Percentiles rank a stretch among this genome's conserved stretches.
These are phyloP conservation scores for Leptopilina myrica DNA, from an alignment of 2,888 invertebrate species.

Conservation along the genomic window DNA sequence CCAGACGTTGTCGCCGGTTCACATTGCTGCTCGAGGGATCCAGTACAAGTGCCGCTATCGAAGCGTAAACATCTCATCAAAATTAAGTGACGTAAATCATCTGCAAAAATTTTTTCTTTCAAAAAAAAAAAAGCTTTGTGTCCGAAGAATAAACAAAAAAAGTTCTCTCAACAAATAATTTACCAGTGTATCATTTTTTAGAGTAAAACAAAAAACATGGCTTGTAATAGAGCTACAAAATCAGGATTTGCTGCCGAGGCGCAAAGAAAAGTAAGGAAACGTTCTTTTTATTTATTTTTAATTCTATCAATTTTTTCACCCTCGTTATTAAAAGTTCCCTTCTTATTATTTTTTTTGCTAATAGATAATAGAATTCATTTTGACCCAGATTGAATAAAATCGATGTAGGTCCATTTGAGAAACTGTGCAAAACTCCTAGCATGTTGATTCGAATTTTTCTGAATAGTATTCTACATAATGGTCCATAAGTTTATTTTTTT, in stretches of 20 bases:
- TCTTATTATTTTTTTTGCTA: too few species aligned
- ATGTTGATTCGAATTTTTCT: too few species aligned
- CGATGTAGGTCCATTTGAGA: too few species aligned
- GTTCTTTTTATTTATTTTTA: conserved; percentile 12
- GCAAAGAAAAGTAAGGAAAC: conserved; percentile 90
- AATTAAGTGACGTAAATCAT: conserved; percentile 32
- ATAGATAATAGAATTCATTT: too few species aligned
- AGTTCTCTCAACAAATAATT: neutral
- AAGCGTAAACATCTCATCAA: conserved; percentile 53
- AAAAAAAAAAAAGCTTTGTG: neutral
- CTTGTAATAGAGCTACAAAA: conserved; percentile 90
- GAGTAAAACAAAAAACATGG: conserved; percentile 78
- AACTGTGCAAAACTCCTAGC: too few species aligned
- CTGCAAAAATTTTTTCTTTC: neutral
- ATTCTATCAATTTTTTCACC: neutral
- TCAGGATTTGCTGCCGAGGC: conserved; percentile 98
- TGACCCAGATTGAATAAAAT: too few species aligned
- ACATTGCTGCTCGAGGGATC: conserved; percentile 54
- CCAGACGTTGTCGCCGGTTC: conserved; percentile 44
- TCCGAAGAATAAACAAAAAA: conserved; percentile 28
- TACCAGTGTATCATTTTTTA: conserved; percentile 14
- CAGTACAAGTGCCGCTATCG: conserved; percentile 68
- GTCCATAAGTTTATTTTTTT: neutral
- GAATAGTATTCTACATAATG: too few species aligned
- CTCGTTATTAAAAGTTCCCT: too few species aligned